Percentiles rank a stretch among this genome's conserved stretches.
Conservation (phyloP, 2,888 invertebrate species). For the Epistrophe eligans region DNA sequence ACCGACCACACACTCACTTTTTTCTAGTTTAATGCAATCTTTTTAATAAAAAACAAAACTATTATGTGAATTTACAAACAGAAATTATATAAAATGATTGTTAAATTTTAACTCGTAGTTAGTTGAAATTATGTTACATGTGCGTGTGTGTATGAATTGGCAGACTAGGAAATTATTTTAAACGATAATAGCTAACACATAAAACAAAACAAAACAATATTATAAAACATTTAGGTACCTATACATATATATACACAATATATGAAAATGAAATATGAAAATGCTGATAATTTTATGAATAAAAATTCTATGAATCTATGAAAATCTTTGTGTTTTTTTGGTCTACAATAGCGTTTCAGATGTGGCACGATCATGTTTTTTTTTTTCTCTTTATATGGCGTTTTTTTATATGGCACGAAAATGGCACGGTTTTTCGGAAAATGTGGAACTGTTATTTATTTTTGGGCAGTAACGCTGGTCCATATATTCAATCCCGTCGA, state of each 20-base stretch:
- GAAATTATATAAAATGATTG: conserved; percentile 47
- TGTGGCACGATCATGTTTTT: too few relatives aligned
- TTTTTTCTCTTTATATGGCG: too few relatives aligned
- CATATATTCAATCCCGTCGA: too few relatives aligned
- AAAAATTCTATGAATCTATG: conserved; percentile 73
- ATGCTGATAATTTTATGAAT: conserved; percentile 70
- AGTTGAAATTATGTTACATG: conserved; percentile 69
- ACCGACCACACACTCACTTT: conserved; percentile 70
- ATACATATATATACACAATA: conserved; percentile 21
- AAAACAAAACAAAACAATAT: conserved; percentile 41
- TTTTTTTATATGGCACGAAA: too few relatives aligned
- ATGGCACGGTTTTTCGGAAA: too few relatives aligned
- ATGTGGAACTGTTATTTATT: too few relatives aligned
- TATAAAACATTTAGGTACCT: conserved; percentile 44
- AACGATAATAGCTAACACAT: conserved; percentile 59
- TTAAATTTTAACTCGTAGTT: conserved; percentile 69
- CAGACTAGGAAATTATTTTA: conserved; percentile 39
- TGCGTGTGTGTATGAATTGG: conserved; percentile 69
- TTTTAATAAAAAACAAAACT: conserved; percentile 22
- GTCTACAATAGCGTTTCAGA: too few relatives aligned
- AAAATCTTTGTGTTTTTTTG: conserved; percentile 6
- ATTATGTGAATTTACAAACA: conserved; percentile 60
- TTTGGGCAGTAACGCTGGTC: too few relatives aligned
- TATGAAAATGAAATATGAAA: conserved; percentile 51
- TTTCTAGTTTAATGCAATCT: conserved; percentile 57